phyloP scores from a whole-genome alignment of 2,113 vertebrate genomes.

The Leiothrix lutea region DNA sequence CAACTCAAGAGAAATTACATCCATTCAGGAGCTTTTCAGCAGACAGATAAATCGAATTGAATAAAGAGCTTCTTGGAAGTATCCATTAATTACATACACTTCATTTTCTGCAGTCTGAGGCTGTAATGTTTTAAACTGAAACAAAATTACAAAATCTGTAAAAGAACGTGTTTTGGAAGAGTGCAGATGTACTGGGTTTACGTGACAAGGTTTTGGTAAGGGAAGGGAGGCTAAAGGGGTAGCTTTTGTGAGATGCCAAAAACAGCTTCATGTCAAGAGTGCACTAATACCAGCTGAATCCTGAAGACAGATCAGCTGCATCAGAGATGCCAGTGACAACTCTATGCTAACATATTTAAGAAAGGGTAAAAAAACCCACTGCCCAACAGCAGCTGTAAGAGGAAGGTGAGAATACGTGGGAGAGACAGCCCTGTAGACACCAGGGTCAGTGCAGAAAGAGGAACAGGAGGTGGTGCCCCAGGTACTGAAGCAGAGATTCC shows the following conservation, averaged over 20 bases:
- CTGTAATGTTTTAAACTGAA: neutral
- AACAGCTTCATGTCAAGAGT: rapidly evolving
- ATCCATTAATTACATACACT: neutral
- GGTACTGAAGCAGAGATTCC: neutral
- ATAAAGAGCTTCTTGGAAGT: neutral
- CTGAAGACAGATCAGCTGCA: rapidly evolving
- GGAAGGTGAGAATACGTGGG: neutral
- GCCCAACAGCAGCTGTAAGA: neutral
- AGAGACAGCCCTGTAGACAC: neutral
- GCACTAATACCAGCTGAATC: neutral
- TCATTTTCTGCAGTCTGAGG: neutral
- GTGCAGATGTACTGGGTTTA: neutral
- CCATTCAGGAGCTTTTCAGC: neutral
- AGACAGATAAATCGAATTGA: neutral
- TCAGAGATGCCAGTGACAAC: neutral
- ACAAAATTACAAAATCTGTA: neutral
- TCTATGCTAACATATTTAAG: neutral
- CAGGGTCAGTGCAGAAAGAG: neutral
- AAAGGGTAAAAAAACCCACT: neutral
- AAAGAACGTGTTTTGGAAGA: neutral
- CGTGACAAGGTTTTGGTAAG: rapidly evolving
- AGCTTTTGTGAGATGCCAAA: neutral
- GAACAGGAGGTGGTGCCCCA: neutral
- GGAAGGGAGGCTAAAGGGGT: rapidly evolving
- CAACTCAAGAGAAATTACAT: neutral